A percentile compares a stretch with the other conserved stretches of the same genome.
Conservation (phyloP, 2,888 invertebrate species). For the Sarcophaga variegata region DNA sequence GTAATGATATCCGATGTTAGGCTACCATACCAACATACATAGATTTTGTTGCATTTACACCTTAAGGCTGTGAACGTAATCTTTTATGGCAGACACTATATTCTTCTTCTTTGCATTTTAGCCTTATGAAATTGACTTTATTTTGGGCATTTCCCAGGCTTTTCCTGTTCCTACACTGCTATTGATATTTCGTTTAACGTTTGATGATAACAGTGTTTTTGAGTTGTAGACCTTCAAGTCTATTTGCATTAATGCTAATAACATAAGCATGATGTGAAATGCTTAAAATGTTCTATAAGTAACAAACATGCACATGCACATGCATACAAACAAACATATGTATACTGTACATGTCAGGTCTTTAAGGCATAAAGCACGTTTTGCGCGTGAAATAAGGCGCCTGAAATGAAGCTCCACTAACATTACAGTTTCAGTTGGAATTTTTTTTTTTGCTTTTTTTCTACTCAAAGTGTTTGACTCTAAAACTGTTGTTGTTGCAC, state of each 20-base stretch:
- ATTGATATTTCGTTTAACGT: slow-evolving; percentile 12
- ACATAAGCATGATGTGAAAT: slow-evolving; percentile 60
- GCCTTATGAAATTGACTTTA: slow-evolving; percentile 46
- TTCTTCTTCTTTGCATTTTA: neutral
- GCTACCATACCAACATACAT: slow-evolving; percentile 25
- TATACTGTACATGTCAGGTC: slow-evolving; percentile 21
- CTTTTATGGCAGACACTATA: neutral
- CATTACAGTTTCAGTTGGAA: no score
- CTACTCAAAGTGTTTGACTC: no score
- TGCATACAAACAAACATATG: neutral
- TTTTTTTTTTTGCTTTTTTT: no score
- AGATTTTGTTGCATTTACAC: slow-evolving; percentile 34
- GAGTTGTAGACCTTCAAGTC: slow-evolving; percentile 55
- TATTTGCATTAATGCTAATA: slow-evolving; percentile 70
- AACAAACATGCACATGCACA: neutral
- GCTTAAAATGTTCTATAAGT: slow-evolving; percentile 38
- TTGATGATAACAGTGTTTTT: slow-evolving; percentile 56
- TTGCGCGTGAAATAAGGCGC: slow-evolving; percentile 68
- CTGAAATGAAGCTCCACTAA: slow-evolving; percentile 19
- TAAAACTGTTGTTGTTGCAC: no score
- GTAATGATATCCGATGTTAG: slow-evolving; percentile 56
- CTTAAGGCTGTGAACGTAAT: slow-evolving; percentile 19
- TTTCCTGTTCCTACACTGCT: neutral
- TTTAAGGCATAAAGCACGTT: slow-evolving; percentile 55
- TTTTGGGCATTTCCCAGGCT: slow-evolving; percentile 66